These are phyloP conservation scores for Eubucco bourcierii DNA, from an alignment of 2,113 vertebrate species.

Conservation along the genomic window DNA sequence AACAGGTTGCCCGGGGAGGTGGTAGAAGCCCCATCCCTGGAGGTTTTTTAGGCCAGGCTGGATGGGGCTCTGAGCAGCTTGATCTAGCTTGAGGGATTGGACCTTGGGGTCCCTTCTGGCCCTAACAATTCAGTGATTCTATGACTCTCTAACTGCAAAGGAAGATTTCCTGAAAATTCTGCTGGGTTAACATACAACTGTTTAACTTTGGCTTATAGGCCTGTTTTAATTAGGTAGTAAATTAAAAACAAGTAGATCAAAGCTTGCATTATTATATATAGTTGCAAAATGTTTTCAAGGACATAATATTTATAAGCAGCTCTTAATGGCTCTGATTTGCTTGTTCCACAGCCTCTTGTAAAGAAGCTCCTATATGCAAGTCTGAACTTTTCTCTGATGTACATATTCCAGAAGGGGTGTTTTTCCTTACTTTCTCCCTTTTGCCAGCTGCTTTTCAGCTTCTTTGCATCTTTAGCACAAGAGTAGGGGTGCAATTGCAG, in stretches of 20 bases:
- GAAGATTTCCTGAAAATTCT: conserved; percentile 17
- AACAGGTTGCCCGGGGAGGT: too few relatives aligned
- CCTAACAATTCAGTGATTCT: too few relatives aligned
- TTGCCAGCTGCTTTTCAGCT: background rate
- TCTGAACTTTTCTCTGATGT: background rate
- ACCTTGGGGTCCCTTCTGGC: too few relatives aligned
- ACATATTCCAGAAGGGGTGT: background rate
- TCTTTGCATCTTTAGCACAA: background rate
- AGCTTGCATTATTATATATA: background rate
- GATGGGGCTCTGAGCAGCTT: too few relatives aligned
- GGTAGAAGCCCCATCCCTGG: too few relatives aligned
- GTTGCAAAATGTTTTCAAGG: conserved; percentile 6
- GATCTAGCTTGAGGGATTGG: too few relatives aligned
- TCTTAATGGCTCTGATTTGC: background rate
- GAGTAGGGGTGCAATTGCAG: background rate
- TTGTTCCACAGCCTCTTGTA: background rate
- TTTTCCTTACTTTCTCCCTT: background rate
- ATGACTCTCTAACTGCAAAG: background rate
- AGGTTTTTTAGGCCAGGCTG: too few relatives aligned
- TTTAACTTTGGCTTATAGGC: conserved; percentile 11
- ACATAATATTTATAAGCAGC: background rate
- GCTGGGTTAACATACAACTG: conserved; percentile 5
- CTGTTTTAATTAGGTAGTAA: conserved; percentile 2
- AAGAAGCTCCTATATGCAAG: background rate
- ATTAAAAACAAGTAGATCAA: conserved; percentile 21